Conservation (phyloP, 2,113 vertebrate species). For the Gymnobelideus leadbeateri region DNA sequence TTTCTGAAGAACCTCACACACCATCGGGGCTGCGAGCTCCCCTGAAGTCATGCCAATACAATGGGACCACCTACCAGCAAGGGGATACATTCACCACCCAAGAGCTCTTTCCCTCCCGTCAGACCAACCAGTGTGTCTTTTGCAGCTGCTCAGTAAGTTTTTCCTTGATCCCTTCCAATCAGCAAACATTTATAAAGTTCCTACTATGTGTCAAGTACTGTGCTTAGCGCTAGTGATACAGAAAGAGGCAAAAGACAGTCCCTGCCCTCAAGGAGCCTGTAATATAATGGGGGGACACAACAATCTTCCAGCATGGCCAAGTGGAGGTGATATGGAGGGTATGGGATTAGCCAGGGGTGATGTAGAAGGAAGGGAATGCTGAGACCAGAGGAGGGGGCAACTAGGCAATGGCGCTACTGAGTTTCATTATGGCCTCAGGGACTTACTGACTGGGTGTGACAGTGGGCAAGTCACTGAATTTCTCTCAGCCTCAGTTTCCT, state of each 20-base stretch:
- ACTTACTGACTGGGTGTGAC: not conserved
- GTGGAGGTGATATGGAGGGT: not conserved
- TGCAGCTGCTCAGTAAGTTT: conserved; percentile 94
- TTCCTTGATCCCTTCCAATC: not conserved
- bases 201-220: not conserved
- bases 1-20: conserved; percentile 85
- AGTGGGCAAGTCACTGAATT: not conserved
- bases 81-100: conserved; percentile 92
- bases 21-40: conserved; percentile 91
- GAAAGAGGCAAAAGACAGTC: not conserved
- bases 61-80: conserved; percentile 90
- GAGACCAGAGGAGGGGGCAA: not conserved
- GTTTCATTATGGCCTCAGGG: not conserved
- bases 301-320: too few species aligned
- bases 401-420: not conserved
- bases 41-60: conserved; percentile 90
- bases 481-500: not conserved
- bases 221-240: not conserved
- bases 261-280: not conserved
- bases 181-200: not conserved
- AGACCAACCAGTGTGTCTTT: conserved; percentile 94
- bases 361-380: too few species aligned
- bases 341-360: not conserved
- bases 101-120: conserved; percentile 90
- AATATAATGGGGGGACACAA: fast-evolving